A percentile compares a stretch with the other conserved stretches of the same genome.
phyloP scores from a whole-genome alignment of 2,113 vertebrate species.

The Oceanites oceanicus region DNA sequence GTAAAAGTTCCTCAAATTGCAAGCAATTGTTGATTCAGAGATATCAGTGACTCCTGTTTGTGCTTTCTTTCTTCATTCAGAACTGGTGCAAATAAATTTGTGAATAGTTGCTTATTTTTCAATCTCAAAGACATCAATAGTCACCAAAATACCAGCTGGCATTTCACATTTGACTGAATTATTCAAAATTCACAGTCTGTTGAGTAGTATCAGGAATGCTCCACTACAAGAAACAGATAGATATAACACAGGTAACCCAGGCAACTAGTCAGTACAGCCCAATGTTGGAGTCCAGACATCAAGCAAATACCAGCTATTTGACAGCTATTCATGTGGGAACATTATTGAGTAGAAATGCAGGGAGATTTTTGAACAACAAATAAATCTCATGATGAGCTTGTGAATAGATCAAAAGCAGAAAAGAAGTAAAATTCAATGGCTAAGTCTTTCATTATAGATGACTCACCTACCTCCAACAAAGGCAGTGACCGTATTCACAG shows the following conservation, averaged over 20 bases:
- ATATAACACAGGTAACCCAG: constrained; percentile 37
- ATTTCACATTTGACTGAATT: constrained; percentile 45
- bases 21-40: not conserved
- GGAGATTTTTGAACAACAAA: constrained; percentile 47
- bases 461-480: constrained; percentile 18
- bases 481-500: constrained; percentile 13
- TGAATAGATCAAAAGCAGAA: constrained; percentile 49
- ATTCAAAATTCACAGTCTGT: constrained; percentile 36
- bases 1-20: not conserved
- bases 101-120: constrained; percentile 21
- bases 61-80: not conserved
- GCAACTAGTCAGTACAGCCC: constrained; percentile 37
- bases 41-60: not conserved
- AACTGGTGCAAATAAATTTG: not conserved
- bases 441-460: constrained; percentile 13
- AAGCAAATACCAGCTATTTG: not conserved
- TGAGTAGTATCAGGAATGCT: not conserved
- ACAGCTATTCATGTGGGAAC: constrained; percentile 6
- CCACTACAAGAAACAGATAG: constrained; percentile 3
- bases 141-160: not conserved
- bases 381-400: constrained; percentile 45
- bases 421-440: constrained; percentile 35
- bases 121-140: not conserved
- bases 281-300: not conserved
- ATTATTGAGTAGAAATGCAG: not conserved